A percentile compares a stretch with the other conserved stretches of the same genome.
These are phyloP conservation scores for Pampusana beccarii DNA, from an alignment of 2,113 vertebrate genomes.

Conservation along the genomic window DNA sequence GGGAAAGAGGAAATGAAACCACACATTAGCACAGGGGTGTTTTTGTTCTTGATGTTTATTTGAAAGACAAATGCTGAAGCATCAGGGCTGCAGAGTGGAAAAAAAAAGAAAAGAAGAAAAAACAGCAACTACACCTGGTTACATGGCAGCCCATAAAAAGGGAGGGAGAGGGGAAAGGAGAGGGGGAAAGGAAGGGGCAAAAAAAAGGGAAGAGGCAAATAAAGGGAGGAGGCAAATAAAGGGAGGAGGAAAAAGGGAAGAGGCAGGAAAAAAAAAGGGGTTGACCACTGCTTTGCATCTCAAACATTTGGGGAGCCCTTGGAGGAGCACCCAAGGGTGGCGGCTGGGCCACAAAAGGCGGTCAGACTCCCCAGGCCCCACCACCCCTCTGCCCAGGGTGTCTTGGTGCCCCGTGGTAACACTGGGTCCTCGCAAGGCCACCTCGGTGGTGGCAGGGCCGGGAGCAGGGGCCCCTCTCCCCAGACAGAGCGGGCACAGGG, in stretches of 20 bases:
- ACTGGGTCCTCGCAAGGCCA: neutral
- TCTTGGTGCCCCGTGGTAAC: rapidly evolving
- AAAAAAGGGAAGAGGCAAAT: too few relatives aligned
- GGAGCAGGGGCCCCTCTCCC: neutral
- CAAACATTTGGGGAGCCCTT: neutral
- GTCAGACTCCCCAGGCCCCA: neutral
- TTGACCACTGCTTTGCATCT: neutral
- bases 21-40: neutral
- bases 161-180: too few relatives aligned
- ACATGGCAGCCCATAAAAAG: neutral
- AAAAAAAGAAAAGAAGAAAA: neutral
- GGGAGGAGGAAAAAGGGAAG: neutral
- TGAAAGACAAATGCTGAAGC: neutral
- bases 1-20: neutral
- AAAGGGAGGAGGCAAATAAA: neutral
- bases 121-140: neutral
- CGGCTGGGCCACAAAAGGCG: neutral
- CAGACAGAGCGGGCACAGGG: rapidly evolving
- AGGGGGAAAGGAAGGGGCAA: neutral
- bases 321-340: rapidly evolving
- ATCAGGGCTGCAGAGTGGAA: neutral
- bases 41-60: neutral
- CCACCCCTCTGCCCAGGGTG: neutral
- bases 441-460: neutral
- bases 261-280: neutral